Evolutionary conservation across 2,113 vertebrate genomes (phyloP).

Genomic region (Geococcyx californianus): DNA sequence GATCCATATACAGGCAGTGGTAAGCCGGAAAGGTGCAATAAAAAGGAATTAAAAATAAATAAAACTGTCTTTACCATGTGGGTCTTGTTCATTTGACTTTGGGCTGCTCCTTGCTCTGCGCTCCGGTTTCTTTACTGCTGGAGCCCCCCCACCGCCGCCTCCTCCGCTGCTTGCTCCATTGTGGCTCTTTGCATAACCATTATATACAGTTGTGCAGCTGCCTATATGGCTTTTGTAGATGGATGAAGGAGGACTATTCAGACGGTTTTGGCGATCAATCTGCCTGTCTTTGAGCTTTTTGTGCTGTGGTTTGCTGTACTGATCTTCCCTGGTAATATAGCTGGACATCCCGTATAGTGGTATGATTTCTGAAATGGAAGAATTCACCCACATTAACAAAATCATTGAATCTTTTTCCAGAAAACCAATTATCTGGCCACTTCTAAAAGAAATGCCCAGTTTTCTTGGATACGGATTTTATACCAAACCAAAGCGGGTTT

Average conservation of each 20-base stretch:
- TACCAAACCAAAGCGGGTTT: neutral
- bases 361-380: constrained; percentile 86
- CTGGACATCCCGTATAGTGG: constrained; percentile 95
- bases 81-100: constrained; percentile 84
- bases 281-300: constrained; percentile 94
- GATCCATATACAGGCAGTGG: neutral
- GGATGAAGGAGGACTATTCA: constrained; percentile 91
- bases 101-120: constrained; percentile 90
- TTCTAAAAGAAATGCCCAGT: neutral
- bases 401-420: neutral
- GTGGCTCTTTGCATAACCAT: constrained; percentile 86
- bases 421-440: neutral
- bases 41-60: constrained; percentile 30
- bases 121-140: constrained; percentile 84
- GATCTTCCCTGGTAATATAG: constrained; percentile 92
- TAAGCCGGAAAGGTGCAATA: constrained; percentile 13
- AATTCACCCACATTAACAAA: neutral
- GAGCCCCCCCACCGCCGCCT: constrained; percentile 60
- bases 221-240: constrained; percentile 86
- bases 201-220: constrained; percentile 82
- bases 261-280: constrained; percentile 92
- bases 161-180: constrained; percentile 68
- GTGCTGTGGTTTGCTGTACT: constrained; percentile 92
- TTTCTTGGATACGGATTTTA: neutral
- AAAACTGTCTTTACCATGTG: constrained; percentile 76